Evolutionary conservation across 2,888 invertebrate genomes (phyloP).

Genomic region (Drosophila pseudotalamancana): DNA sequence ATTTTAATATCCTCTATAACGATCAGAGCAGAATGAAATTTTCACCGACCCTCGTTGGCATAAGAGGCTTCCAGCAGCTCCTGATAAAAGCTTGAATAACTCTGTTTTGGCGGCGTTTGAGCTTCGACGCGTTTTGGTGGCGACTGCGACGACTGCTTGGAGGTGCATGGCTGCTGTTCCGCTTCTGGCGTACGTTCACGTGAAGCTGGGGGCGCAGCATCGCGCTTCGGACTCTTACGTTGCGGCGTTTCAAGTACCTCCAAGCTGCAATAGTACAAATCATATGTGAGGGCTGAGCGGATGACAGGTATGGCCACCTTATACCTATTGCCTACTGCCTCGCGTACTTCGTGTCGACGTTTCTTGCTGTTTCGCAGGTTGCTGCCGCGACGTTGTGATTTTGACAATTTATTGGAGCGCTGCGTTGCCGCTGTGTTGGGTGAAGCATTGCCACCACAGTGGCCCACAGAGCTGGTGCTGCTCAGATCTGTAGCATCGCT

Average conservation of each 20-base stretch:
- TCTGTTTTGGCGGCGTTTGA: constrained; percentile 54
- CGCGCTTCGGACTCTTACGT: constrained; percentile 78
- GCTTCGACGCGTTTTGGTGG: constrained; percentile 65
- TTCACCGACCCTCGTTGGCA: constrained; percentile 80
- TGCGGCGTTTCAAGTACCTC: constrained; percentile 53
- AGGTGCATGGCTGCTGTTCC: constrained; percentile 81
- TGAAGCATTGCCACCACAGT: constrained; percentile 70
- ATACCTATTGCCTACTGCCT: constrained; percentile 53
- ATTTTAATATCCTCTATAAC: not conserved
- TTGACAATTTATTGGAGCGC: constrained; percentile 50
- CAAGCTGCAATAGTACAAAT: constrained; percentile 23
- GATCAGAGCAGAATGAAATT: not conserved
- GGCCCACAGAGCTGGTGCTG: constrained; percentile 82
- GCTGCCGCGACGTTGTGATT: constrained; percentile 62
- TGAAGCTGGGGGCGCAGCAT: constrained; percentile 38
- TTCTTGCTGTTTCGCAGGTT: constrained; percentile 66
- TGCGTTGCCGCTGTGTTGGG: constrained; percentile 60
- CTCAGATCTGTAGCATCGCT: constrained; percentile 84
- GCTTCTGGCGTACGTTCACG: constrained; percentile 72
- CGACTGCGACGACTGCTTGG: constrained; percentile 79
- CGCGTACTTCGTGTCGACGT: constrained; percentile 72
- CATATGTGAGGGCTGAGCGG: not conserved
- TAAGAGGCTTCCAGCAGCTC: constrained; percentile 84
- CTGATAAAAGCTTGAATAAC: constrained; percentile 82
- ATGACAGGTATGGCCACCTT: not conserved